phyloP scores from a whole-genome alignment of 2,113 vertebrate genomes.

The Microcebus lehilahytsara region DNA sequence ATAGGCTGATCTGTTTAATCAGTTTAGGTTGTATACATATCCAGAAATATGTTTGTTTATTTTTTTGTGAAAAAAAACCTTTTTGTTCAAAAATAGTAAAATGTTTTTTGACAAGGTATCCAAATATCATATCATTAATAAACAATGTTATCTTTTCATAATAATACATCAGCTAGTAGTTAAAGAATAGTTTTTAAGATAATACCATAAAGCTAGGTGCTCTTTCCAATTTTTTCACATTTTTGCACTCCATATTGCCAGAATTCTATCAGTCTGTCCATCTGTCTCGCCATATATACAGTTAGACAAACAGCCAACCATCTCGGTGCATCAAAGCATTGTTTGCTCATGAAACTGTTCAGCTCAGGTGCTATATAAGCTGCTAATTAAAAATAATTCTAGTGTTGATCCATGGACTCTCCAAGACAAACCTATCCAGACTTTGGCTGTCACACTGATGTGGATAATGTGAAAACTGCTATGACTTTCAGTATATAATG shows the following conservation, averaged over 20 bases:
- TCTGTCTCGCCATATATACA: neutral
- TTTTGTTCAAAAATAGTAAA: neutral
- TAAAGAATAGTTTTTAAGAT: neutral
- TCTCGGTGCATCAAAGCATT: neutral
- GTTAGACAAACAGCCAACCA: neutral
- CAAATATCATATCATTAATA: neutral
- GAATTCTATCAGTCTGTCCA: neutral
- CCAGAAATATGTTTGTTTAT: neutral
- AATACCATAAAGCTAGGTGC: neutral
- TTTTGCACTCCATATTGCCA: neutral
- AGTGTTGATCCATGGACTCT: neutral
- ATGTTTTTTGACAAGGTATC: neutral
- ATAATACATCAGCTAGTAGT: neutral
- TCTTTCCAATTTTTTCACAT: neutral
- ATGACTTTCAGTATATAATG: neutral
- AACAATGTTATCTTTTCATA: neutral
- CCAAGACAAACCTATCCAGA: neutral
- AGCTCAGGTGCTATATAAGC: neutral
- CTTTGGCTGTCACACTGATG: neutral
- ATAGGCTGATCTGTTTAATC: neutral
- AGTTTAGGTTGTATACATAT: neutral
- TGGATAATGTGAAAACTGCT: conserved; percentile 15
- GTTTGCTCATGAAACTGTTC: neutral
- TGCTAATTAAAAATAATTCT: conserved; percentile 22
- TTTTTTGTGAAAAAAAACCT: neutral